Conservation (phyloP, 37 sponge, comb jelly and placozoan genomes). For the Halichondria panicea region DNA sequence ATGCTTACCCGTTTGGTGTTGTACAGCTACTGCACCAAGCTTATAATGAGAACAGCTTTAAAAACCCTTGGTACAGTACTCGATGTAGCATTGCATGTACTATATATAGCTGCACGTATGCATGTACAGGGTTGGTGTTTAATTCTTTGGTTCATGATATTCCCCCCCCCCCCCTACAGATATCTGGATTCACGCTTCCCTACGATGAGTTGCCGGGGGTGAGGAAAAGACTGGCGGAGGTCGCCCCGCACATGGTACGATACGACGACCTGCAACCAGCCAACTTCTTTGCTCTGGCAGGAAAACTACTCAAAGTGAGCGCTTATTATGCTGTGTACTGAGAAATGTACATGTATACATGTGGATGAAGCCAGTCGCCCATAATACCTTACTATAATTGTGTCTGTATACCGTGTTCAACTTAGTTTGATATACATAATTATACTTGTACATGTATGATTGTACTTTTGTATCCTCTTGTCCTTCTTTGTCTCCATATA, state of each 20-base stretch:
- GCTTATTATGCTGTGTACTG: background rate
- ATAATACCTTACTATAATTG: background rate
- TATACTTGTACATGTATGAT: background rate
- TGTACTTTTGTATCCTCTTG: background rate
- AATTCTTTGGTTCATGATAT: background rate
- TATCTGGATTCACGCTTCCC: conserved; percentile 63
- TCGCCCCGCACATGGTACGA: conserved; percentile 73
- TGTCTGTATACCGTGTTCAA: background rate
- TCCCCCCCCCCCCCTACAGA: conserved; percentile 20
- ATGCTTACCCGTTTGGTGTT: background rate
- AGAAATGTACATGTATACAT: background rate
- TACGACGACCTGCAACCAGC: conserved; percentile 72
- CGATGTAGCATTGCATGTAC: no score
- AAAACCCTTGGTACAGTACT: no score
- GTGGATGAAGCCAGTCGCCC: background rate
- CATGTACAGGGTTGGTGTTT: no score
- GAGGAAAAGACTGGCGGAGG: conserved; percentile 65
- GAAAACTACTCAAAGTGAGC: conserved; percentile 58
- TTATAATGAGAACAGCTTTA: conserved; percentile 4
- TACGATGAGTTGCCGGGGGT: conserved; percentile 79
- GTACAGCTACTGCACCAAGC: no score
- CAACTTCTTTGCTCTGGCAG: conserved; percentile 79
- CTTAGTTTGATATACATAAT: background rate
- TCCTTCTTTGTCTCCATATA: background rate
- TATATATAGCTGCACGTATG: no score